A percentile compares a stretch with the other conserved stretches of the same genome.
Conservation (phyloP, 2,113 vertebrate species). For the Erythrocercus mccallii region DNA sequence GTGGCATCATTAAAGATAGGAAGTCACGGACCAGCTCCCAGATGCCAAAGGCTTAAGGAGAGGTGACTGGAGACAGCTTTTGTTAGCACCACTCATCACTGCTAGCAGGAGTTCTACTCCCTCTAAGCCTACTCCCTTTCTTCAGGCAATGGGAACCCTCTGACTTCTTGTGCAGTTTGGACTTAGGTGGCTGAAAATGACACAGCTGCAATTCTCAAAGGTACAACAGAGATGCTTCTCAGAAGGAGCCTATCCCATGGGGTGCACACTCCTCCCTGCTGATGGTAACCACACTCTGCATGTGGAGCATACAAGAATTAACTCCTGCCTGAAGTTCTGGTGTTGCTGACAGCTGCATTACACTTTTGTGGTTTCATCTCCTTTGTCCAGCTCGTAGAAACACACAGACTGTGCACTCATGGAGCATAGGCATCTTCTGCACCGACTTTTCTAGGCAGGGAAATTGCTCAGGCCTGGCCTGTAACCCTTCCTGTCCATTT, state of each 20-base stretch:
- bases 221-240: not conserved
- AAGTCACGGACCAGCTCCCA: not conserved
- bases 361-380: not conserved
- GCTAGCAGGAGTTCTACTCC: fast-evolving
- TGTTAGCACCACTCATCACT: not conserved
- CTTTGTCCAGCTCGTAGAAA: not conserved
- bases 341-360: not conserved
- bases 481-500: not conserved
- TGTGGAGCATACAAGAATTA: not conserved
- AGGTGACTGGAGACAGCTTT: not conserved
- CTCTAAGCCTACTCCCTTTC: not conserved
- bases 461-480: not conserved
- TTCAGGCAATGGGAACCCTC: not conserved
- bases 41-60: not conserved
- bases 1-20: fast-evolving
- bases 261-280: not conserved
- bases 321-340: not conserved
- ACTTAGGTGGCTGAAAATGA: not conserved
- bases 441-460: not conserved
- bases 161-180: not conserved
- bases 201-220: not conserved
- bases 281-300: not conserved
- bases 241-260: not conserved
- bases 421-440: not conserved
- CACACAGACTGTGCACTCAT: no score